Conservation (phyloP, 2,797 vertebrate species). For the Naso thynnoides region DNA sequence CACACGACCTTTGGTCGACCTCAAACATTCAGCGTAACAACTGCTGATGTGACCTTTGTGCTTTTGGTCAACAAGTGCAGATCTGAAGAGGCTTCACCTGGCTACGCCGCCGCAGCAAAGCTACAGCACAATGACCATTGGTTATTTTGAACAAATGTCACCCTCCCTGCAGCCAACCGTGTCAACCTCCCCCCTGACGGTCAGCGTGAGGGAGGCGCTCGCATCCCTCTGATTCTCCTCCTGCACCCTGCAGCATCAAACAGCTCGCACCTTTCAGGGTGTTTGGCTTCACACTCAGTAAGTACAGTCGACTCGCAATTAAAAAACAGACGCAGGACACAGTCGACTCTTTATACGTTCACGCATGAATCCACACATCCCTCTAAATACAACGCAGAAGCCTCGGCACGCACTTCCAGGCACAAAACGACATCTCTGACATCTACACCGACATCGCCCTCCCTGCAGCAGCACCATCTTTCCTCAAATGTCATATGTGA, state of each 20-base stretch:
- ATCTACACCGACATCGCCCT: constrained; percentile 23
- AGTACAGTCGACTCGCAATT: constrained; percentile 52
- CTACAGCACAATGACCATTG: constrained; percentile 31
- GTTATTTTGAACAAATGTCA: constrained; percentile 68
- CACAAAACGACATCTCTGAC: constrained; percentile 5
- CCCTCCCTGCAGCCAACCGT: constrained; percentile 31
- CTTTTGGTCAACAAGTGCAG: constrained; percentile 40
- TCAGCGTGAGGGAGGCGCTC: constrained; percentile 25
- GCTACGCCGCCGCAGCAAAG: constrained; percentile 26
- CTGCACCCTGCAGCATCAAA: constrained; percentile 40
- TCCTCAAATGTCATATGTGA: constrained; percentile 86
- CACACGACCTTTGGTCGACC: constrained; percentile 49
- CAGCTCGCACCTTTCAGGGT: constrained; percentile 38
- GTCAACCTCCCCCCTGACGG: constrained; percentile 32
- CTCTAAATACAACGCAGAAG: neutral
- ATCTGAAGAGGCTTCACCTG: constrained; percentile 61
- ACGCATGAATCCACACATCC: neutral
- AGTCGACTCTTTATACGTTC: neutral
- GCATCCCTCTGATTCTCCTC: constrained; percentile 17
- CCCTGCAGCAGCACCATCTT: constrained; percentile 53
- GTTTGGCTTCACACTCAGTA: constrained; percentile 46
- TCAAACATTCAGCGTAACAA: constrained; percentile 42
- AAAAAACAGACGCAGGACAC: constrained; percentile 8
- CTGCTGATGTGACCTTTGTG: constrained; percentile 64
- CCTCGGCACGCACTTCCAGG: neutral